Percentiles rank a stretch among this genome's conserved stretches.
phyloP scores from a whole-genome alignment of 2,797 vertebrate species.

The Orestias chungarensis region DNA sequence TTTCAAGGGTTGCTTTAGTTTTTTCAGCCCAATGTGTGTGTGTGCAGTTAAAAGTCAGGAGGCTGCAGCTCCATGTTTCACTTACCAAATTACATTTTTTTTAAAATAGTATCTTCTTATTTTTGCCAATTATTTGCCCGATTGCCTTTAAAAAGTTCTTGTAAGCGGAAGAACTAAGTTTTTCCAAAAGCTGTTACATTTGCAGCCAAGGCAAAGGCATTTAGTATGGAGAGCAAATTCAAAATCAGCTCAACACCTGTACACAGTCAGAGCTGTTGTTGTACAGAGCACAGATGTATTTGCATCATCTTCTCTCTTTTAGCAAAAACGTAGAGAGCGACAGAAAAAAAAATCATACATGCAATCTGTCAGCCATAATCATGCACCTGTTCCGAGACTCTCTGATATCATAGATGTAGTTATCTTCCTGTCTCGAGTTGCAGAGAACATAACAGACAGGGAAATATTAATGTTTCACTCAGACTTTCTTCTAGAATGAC shows the following conservation, averaged over 20 bases:
- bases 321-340: conserved; percentile 38
- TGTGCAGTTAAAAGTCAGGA: conserved; percentile 14
- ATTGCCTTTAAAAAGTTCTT: conserved; percentile 6
- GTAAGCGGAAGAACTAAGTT: conserved; percentile 29
- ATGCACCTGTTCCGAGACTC: conserved; percentile 66
- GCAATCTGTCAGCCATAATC: conserved; percentile 69
- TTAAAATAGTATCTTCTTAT: conserved; percentile 14
- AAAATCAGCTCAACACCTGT: conserved; percentile 60
- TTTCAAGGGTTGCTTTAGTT: conserved; percentile 43
- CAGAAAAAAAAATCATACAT: conserved; percentile 44
- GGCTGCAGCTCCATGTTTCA: conserved; percentile 3
- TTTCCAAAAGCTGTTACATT: conserved; percentile 29
- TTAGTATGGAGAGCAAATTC: conserved; percentile 29
- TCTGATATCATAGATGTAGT: conserved; percentile 62
- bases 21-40: background rate
- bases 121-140: conserved; percentile 16
- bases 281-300: conserved; percentile 61
- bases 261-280: conserved; percentile 55
- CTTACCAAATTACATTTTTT: conserved; percentile 21
- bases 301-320: conserved; percentile 56
- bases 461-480: conserved; percentile 27
- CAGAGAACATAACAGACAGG: conserved; percentile 40
- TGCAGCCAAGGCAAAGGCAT: conserved; percentile 20
- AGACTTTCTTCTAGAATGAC: conserved; percentile 39
- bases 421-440: conserved; percentile 54